Conservation (phyloP, 2,888 invertebrate species). For the Phragmatobia fuliginosa region DNA sequence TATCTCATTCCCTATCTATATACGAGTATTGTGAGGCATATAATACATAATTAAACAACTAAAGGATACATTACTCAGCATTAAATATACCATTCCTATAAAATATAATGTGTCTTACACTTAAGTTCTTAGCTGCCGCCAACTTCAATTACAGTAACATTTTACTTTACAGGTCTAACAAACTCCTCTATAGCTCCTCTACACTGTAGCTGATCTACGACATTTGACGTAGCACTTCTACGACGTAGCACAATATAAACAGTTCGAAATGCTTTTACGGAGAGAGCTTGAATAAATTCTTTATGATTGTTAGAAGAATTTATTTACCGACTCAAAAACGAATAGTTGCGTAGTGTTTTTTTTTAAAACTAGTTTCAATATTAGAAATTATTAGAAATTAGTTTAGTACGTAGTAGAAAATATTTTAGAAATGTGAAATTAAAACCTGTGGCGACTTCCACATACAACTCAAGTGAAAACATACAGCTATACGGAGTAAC, state of each 20-base stretch:
- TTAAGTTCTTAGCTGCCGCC: neutral
- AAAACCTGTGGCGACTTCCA: too few relatives aligned
- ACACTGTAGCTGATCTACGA: conserved; percentile 4
- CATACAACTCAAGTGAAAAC: too few relatives aligned
- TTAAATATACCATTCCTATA: neutral
- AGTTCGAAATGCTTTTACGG: neutral
- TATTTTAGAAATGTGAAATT: too few relatives aligned
- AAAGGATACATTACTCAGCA: too few relatives aligned
- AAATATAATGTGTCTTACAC: too few relatives aligned
- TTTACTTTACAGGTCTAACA: neutral
- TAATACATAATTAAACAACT: too few relatives aligned
- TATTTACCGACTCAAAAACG: neutral
- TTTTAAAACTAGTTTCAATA: too few relatives aligned
- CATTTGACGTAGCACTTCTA: neutral
- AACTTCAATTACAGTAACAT: neutral
- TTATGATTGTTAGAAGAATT: neutral
- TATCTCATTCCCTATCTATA: too few relatives aligned
- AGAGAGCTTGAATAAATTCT: neutral
- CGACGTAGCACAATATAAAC: neutral
- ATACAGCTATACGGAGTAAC: too few relatives aligned
- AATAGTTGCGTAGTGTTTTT: neutral
- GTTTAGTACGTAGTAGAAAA: too few relatives aligned
- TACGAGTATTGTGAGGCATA: too few relatives aligned
- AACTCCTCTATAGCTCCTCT: neutral
- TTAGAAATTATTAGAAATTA: neutral